A percentile compares a stretch with the other conserved stretches of the same genome.
Conservation (phyloP, 2,888 invertebrate genomes). For the Melieria picta region DNA sequence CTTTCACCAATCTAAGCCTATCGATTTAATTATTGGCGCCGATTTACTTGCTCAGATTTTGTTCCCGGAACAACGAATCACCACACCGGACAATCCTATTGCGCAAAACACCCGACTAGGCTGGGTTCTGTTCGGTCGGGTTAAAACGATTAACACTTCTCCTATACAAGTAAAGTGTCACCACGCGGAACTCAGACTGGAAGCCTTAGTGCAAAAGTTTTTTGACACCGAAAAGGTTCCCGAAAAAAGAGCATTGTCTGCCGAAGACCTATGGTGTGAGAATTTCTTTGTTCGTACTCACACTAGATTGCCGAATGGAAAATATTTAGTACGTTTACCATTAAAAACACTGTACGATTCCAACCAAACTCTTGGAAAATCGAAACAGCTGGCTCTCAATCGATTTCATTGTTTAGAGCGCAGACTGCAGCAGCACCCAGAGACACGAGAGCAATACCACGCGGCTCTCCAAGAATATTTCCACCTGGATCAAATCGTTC, state of each 20-base stretch:
- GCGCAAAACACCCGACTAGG: constrained; percentile 4
- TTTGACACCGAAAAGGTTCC: constrained; percentile 23
- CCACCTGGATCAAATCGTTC: constrained; percentile 29
- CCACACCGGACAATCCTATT: background rate
- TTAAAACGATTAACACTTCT: background rate
- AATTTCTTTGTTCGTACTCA: constrained; percentile 30
- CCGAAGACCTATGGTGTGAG: constrained; percentile 39
- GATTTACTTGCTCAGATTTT: constrained; percentile 5
- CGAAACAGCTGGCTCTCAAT: constrained; percentile 34
- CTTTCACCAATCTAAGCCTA: background rate
- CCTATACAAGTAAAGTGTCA: constrained; percentile 1
- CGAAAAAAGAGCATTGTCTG: constrained; percentile 1
- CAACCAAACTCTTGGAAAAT: constrained; percentile 18
- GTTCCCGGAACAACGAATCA: constrained; percentile 10
- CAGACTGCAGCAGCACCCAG: constrained; percentile 3
- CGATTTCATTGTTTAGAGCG: constrained; percentile 26
- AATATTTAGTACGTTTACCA: constrained; percentile 32
- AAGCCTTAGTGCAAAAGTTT: constrained; percentile 30
- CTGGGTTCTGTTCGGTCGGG: constrained; percentile 2
- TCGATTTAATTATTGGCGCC: constrained; percentile 9
- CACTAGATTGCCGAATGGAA: constrained; percentile 25
- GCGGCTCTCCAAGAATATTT: constrained; percentile 29
- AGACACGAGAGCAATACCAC: constrained; percentile 11
- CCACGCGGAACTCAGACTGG: constrained; percentile 20
- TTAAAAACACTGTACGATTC: constrained; percentile 26